Conservation (phyloP, 2,797 vertebrate species). For the Microtus californicus region DNA sequence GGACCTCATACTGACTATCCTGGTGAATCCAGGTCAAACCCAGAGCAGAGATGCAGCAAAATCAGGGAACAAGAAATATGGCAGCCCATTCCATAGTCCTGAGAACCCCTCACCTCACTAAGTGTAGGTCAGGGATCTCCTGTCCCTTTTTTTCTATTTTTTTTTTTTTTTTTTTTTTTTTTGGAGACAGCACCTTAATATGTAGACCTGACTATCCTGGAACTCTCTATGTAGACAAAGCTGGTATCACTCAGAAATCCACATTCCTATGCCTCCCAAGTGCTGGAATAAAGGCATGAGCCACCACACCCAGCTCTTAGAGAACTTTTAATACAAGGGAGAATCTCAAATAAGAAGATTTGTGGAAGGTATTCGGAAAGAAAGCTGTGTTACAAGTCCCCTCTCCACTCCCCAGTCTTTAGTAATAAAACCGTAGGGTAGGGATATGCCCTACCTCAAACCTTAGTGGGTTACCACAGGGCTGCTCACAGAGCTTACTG, state of each 20-base stretch:
- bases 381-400: background rate
- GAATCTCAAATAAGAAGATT: background rate
- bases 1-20: background rate
- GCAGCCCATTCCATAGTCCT: background rate
- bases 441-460: background rate
- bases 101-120: background rate
- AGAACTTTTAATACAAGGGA: background rate
- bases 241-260: too few species aligned
- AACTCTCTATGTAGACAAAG: too few species aligned
- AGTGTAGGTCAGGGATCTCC: background rate
- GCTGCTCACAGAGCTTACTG: background rate
- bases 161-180: background rate
- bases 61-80: background rate
- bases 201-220: too few species aligned
- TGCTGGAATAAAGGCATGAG: too few species aligned
- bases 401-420: background rate
- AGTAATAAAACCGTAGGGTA: background rate
- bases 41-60: background rate
- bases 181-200: background rate
- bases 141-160: too few species aligned
- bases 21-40: background rate
- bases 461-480: background rate
- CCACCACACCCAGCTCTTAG: background rate
- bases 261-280: too few species aligned
- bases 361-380: background rate